Percentiles rank a stretch among this genome's conserved stretches.
Evolutionary conservation across 1,140 invertebrate genomes (phyloP).

Genomic region (Liolophura sinensis): DNA sequence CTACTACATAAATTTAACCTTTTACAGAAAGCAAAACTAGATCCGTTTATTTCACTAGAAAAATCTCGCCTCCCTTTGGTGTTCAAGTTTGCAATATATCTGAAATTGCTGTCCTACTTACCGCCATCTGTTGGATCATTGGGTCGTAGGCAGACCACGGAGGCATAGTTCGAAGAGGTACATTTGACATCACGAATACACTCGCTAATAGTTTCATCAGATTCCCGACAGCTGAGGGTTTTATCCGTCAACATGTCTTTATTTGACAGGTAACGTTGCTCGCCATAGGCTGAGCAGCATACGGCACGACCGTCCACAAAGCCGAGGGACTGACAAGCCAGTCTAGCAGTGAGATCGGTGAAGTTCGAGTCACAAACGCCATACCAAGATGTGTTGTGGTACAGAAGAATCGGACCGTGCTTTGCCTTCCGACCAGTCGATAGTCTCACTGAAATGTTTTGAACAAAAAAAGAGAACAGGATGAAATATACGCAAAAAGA

Average conservation of each 20-base stretch:
- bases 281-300: constrained; percentile 37
- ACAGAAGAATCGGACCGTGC: constrained; percentile 33
- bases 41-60: too few species aligned
- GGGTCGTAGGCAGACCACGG: constrained; percentile 27
- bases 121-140: too few species aligned
- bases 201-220: constrained; percentile 16
- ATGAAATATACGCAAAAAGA: too few species aligned
- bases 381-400: constrained; percentile 31
- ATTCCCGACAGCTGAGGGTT: constrained; percentile 26
- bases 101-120: too few species aligned
- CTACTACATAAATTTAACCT: too few species aligned
- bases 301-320: constrained; percentile 36
- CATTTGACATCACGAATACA: constrained; percentile 23
- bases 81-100: too few species aligned
- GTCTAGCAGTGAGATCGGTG: constrained; percentile 28
- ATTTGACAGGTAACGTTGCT: constrained; percentile 1
- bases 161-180: constrained; percentile 27
- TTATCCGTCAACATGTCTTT: constrained; percentile 1
- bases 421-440: constrained; percentile 21
- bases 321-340: constrained; percentile 35
- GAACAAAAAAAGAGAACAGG: too few species aligned
- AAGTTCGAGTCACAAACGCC: constrained; percentile 38
- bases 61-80: too few species aligned
- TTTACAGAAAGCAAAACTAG: too few species aligned
- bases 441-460: constrained; percentile 27